Evolutionary conservation across 2,888 invertebrate genomes (phyloP), one percentile per base, ranked within the genome.

Genomic region (Folsomia candida): DNA sequence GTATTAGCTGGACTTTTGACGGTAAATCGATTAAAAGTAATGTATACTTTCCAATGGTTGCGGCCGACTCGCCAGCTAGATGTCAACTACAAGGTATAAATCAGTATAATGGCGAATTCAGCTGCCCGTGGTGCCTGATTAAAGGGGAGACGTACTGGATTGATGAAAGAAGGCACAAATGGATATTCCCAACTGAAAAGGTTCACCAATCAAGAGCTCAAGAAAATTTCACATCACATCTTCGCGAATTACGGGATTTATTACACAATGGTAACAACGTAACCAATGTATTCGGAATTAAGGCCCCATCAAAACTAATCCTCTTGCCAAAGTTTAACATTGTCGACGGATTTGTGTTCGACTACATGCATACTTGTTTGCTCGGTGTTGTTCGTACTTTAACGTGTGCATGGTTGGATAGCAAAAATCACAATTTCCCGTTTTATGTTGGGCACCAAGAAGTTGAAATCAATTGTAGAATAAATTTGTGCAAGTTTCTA

Each of bases 361-460:
- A 78, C 29, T 68, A 62, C 22, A 72, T 77, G 73, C 76, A 77
- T 28, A 57, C 67, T n/a, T n/a, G n/a, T n/a, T n/a, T n/a, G n/a
- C n/a, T n/a, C n/a, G n/a, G n/a, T n/a, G n/a, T n/a, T n/a, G n/a
- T n/a, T n/a, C n/a, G n/a, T n/a, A n/a, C n/a, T n/a, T n/a, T n/a
- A n/a, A n/a, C n/a, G n/a, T n/a, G 3, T 9, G 14, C 22, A 0
- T 77, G 76, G 76, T 29, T 77, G 1, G 60, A 72, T 29, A 47
- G 69, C 4, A 51, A 25, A 6, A 68, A 72, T 26, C 51, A 28
- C 25, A 24, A 27, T 11, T 3, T 67, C 47, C 14, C 2, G 2
- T 76, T 57, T 63, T 77, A 76, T 27, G 67, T 76, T 18, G 77
- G 77, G n/a, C n/a, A n/a, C n/a, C n/a, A n/a, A n/a, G n/a, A n/a